Percentiles rank a stretch among this genome's conserved stretches.
These are phyloP conservation scores for Manis pentadactyla DNA, from an alignment of 2,797 vertebrate species.

Conservation along the genomic window DNA sequence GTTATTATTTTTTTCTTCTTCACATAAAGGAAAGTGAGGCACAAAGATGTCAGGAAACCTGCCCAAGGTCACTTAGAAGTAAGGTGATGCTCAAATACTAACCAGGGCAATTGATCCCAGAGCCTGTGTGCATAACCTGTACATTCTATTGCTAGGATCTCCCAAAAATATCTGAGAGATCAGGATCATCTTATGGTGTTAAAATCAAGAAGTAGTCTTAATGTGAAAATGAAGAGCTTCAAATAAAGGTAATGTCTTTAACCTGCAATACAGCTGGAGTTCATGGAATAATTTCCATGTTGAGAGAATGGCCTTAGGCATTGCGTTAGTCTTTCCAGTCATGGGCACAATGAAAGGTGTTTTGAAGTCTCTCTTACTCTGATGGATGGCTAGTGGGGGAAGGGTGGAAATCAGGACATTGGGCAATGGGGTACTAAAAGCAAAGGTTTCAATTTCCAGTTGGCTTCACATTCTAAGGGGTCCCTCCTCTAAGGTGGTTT, in stretches of 20 bases:
- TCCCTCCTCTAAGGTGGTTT: too few relatives aligned
- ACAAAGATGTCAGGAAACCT: constrained; percentile 2
- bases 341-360: background rate
- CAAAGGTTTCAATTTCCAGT: too few relatives aligned
- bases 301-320: background rate
- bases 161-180: background rate
- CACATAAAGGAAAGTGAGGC: background rate
- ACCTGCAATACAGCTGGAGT: background rate
- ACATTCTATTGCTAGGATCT: background rate
- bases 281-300: background rate
- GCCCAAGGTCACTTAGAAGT: background rate
- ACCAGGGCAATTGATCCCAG: background rate
- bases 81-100: background rate
- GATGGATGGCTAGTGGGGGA: background rate
- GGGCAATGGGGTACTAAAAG: too few relatives aligned
- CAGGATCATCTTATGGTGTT: background rate
- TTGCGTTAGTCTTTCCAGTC: background rate
- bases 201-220: too few relatives aligned
- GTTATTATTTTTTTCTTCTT: background rate
- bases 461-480: too few relatives aligned
- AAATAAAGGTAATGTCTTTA: background rate
- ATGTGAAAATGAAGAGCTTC: background rate
- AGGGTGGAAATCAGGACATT: background rate
- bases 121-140: background rate
- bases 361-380: background rate